Evolutionary conservation across 2,888 invertebrate species (phyloP).

Genomic region (Chrysolina oricalcia): DNA sequence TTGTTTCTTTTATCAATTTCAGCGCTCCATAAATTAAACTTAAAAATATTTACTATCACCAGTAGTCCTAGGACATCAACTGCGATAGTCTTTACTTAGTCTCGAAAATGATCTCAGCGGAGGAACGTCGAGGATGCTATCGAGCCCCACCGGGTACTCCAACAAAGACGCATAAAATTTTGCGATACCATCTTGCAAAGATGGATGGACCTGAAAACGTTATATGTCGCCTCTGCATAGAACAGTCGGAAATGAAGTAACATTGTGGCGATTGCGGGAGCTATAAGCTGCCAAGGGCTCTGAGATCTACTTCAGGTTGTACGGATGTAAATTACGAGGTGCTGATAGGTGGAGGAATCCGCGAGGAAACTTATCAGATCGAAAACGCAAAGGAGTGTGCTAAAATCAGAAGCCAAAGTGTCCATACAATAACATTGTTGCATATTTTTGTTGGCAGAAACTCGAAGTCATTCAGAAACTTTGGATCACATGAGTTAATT

Average conservation of each 20-base stretch:
- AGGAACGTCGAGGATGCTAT: neutral
- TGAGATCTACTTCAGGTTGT: slow-evolving; percentile 8
- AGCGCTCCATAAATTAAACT: no score
- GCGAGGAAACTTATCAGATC: neutral
- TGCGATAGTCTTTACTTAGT: no score
- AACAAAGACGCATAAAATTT: slow-evolving; percentile 23
- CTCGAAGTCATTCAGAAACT: no score
- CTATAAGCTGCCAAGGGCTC: slow-evolving; percentile 5
- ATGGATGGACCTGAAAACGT: slow-evolving; percentile 10
- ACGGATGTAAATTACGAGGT: neutral
- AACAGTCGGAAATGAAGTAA: slow-evolving; percentile 17
- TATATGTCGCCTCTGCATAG: slow-evolving; percentile 6
- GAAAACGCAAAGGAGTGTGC: neutral
- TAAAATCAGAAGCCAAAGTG: no score
- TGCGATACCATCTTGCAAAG: slow-evolving; percentile 14
- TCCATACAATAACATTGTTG: no score
- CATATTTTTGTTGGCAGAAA: no score
- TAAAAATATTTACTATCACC: no score
- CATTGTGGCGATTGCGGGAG: neutral
- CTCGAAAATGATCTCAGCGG: neutral
- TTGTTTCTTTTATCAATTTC: no score
- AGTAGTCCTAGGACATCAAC: no score
- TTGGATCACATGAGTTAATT: no score
- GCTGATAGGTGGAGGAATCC: neutral
- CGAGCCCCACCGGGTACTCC: neutral